A percentile compares a stretch with the other conserved stretches of the same genome.
Conservation (phyloP, 2,797 vertebrate genomes). For the Lacerta agilis region DNA sequence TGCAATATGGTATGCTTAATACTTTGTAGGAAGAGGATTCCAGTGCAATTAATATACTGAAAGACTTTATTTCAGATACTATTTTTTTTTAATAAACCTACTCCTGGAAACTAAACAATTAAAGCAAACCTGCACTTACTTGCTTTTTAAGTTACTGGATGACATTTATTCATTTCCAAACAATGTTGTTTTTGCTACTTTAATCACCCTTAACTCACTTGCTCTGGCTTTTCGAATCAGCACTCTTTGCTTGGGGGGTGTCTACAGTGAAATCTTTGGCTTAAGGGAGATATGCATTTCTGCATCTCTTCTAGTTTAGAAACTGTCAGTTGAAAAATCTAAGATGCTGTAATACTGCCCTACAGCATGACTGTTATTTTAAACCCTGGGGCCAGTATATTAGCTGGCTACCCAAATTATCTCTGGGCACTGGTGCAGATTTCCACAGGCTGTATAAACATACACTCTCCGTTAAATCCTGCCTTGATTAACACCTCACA, state of each 20-base stretch:
- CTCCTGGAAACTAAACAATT: background rate
- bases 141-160: conserved; percentile 7
- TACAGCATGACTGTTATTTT: conserved; percentile 15
- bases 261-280: conserved; percentile 1
- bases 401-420: conserved; percentile 1
- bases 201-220: conserved; percentile 16
- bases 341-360: background rate
- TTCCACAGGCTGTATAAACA: conserved; percentile 41
- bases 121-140: background rate
- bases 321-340: background rate
- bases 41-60: background rate
- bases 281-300: background rate
- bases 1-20: background rate
- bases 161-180: conserved; percentile 6
- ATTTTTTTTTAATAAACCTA: background rate
- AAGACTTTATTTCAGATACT: background rate
- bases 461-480: conserved; percentile 23
- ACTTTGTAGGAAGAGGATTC: conserved; percentile 1
- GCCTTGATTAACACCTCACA: conserved; percentile 23
- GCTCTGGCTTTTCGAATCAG: background rate
- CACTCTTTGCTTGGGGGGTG: conserved; percentile 12
- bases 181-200: conserved; percentile 6
- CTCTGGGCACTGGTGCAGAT: background rate
- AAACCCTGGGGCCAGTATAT: background rate
- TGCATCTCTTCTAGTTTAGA: conserved; percentile 36